Evolutionary conservation across 2,888 invertebrate genomes (phyloP).

Genomic region (Rhopalosiphum nymphaeae): DNA sequence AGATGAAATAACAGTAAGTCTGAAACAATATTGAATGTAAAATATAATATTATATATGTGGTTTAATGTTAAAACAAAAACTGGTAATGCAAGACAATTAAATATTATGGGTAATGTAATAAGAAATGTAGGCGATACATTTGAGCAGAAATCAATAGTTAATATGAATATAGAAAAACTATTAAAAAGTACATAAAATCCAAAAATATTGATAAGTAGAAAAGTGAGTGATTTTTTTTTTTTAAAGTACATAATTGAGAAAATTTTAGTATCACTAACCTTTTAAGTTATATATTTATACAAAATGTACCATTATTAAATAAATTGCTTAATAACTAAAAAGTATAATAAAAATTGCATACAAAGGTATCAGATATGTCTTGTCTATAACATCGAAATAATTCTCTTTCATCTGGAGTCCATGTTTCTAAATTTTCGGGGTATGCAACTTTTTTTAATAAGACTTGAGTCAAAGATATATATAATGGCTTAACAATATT

Average conservation of each 20-base stretch:
- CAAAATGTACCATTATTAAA: not conserved
- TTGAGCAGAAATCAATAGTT: not conserved
- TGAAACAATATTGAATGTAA: slow-evolving; percentile 69
- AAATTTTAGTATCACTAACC: not conserved
- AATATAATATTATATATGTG: too few relatives aligned
- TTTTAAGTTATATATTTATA: not conserved
- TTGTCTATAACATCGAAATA: slow-evolving; percentile 87
- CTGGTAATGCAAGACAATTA: not conserved
- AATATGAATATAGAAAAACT: not conserved
- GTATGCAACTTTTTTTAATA: slow-evolving; percentile 85
- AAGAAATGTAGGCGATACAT: not conserved
- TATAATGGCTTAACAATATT: slow-evolving; percentile 76
- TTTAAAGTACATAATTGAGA: not conserved
- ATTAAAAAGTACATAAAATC: not conserved
- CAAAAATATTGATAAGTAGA: not conserved
- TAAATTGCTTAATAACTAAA: not conserved
- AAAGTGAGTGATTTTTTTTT: not conserved
- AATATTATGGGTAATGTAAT: not conserved
- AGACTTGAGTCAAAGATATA: slow-evolving; percentile 80
- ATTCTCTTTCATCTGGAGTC: slow-evolving; percentile 85
- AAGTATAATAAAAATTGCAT: slow-evolving; percentile 68
- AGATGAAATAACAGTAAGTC: slow-evolving; percentile 88
- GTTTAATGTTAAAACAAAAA: not conserved
- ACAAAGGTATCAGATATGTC: slow-evolving; percentile 88
- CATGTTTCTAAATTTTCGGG: slow-evolving; percentile 77